Conservation (phyloP, 2,113 vertebrate species). For the Vimba vimba region DNA sequence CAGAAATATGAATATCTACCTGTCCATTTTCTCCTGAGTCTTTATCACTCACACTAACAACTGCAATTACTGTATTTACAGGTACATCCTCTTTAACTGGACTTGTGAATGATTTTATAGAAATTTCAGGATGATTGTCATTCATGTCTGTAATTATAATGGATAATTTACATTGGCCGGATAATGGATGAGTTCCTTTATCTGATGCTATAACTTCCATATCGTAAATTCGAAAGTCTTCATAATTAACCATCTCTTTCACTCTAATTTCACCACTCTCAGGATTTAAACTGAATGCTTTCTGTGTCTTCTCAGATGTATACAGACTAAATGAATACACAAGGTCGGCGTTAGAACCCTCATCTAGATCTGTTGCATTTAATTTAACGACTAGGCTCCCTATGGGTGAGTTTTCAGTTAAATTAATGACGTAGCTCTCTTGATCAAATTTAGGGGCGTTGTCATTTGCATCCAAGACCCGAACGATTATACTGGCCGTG, state of each 20-base stretch:
- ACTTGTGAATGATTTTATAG: conserved; percentile 74
- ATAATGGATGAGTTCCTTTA: conserved; percentile 53
- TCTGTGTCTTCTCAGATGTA: conserved; percentile 62
- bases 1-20: conserved; percentile 61
- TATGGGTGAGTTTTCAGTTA: conserved; percentile 68
- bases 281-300: conserved; percentile 55
- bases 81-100: conserved; percentile 68
- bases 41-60: conserved; percentile 62
- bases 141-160: conserved; percentile 66
- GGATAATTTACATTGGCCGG: conserved; percentile 60
- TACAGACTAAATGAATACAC: conserved; percentile 61
- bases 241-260: conserved; percentile 62
- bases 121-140: conserved; percentile 77
- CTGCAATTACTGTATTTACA: conserved; percentile 56
- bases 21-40: conserved; percentile 69
- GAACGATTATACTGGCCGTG: conserved; percentile 65
- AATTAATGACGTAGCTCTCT: conserved; percentile 52
- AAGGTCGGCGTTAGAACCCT: conserved; percentile 67
- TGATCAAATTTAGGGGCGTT: conserved; percentile 69
- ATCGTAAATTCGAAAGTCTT: conserved; percentile 60
- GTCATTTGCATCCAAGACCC: conserved; percentile 69
- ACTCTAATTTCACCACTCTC: conserved; percentile 60
- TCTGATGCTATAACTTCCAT: conserved; percentile 64
- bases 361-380: conserved; percentile 71
- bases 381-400: conserved; percentile 65